Conservation (phyloP, 2,797 vertebrate species). For the Dermochelys coriacea region DNA sequence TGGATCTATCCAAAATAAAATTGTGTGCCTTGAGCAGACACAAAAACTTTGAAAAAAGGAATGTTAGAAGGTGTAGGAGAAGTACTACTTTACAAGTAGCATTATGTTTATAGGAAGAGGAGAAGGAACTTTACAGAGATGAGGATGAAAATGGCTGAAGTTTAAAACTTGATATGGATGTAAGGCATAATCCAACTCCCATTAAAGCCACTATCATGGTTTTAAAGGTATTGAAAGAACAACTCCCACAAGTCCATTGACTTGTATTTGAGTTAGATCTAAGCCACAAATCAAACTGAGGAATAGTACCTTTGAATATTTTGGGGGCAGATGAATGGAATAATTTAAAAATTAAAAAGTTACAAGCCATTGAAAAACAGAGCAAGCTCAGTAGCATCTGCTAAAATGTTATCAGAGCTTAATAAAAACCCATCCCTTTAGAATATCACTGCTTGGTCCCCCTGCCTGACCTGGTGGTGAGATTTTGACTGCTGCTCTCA, state of each 20-base stretch:
- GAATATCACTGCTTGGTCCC: fast-evolving
- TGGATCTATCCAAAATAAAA: neutral
- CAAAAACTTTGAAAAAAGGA: neutral
- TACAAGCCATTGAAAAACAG: neutral
- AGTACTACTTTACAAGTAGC: neutral
- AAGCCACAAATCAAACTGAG: neutral
- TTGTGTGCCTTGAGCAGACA: fast-evolving
- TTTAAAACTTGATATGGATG: no score
- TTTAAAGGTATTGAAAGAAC: no score
- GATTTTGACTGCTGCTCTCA: neutral
- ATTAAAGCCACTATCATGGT: no score
- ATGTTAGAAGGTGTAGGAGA: neutral
- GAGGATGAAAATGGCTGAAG: no score
- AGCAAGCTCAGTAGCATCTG: neutral
- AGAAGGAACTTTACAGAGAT: no score
- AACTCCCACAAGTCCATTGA: no score
- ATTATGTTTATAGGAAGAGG: no score
- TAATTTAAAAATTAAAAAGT: neutral
- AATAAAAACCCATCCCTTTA: neutral
- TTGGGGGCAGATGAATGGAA: no score
- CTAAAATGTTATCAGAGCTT: neutral
- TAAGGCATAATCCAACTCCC: no score
- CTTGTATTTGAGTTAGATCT: neutral
- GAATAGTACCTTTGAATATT: neutral
- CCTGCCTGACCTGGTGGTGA: neutral